A percentile compares a stretch with the other conserved stretches of the same genome.
Evolutionary conservation across 2,797 vertebrate species (phyloP).

Genomic region (Momotus momota): DNA sequence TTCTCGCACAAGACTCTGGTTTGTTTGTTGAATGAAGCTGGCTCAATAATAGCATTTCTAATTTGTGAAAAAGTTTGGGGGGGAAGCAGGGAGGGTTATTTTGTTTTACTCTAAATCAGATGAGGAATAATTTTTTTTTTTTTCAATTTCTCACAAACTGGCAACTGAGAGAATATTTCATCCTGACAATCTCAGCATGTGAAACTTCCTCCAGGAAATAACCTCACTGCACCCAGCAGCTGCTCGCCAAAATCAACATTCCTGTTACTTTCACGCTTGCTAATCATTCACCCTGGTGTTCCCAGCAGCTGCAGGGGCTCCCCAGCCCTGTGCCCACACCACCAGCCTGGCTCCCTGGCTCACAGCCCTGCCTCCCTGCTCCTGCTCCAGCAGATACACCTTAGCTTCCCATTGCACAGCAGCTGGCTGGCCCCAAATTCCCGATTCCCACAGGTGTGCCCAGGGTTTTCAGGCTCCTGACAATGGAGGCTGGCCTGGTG

Average conservation of each 20-base stretch:
- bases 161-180: not conserved
- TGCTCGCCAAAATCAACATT: not conserved
- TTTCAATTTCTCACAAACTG: not conserved
- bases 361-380: not conserved
- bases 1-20: not conserved
- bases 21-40: not conserved
- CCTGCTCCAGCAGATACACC: not conserved
- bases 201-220: conserved; percentile 55
- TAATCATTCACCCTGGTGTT: not conserved
- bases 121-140: not conserved
- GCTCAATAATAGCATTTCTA: not conserved
- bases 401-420: not conserved
- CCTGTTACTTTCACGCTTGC: not conserved
- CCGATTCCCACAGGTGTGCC: not conserved
- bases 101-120: not conserved
- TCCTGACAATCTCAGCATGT: not conserved
- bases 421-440: not conserved
- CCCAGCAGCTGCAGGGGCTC: not conserved
- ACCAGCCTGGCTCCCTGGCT: rapidly evolving
- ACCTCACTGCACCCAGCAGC: not conserved
- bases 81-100: not conserved
- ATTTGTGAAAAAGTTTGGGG: not conserved
- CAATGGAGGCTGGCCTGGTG: not conserved
- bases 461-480: not conserved
- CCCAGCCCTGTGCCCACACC: rapidly evolving